Conservation (phyloP, 2,113 vertebrate species). For the Apus apus region DNA sequence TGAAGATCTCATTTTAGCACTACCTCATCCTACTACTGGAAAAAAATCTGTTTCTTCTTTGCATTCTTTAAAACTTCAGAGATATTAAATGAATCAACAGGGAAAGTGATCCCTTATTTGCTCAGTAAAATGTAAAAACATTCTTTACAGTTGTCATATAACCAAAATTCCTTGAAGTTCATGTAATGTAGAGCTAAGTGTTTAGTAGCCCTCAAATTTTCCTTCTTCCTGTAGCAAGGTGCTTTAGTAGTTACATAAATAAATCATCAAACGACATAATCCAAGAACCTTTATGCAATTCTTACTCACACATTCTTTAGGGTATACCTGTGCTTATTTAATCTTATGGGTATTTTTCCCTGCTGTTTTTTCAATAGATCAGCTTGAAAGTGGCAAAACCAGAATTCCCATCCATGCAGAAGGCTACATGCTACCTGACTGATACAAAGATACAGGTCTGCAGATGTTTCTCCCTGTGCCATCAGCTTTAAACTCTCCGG, state of each 20-base stretch:
- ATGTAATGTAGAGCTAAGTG: not conserved
- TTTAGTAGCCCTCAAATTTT: constrained; percentile 11
- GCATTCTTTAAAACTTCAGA: not conserved
- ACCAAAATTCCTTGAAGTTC: not conserved
- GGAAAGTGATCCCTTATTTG: not conserved
- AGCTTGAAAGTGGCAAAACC: not conserved
- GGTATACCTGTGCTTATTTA: constrained; percentile 6
- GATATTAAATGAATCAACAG: not conserved
- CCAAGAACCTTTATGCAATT: not conserved
- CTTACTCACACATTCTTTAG: not conserved
- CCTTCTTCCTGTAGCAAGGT: constrained; percentile 14
- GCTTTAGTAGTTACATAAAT: constrained; percentile 22
- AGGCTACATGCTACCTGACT: not conserved
- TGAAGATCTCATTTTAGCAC: not conserved
- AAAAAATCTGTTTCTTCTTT: not conserved
- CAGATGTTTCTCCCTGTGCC: not conserved
- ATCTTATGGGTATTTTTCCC: not conserved
- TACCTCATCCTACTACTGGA: not conserved
- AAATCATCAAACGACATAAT: not conserved
- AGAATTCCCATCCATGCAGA: not conserved
- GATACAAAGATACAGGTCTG: not conserved
- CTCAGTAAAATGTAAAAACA: not conserved
- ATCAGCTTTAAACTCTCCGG: not conserved
- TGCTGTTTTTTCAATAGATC: not conserved
- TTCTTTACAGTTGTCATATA: not conserved